phyloP scores from a whole-genome alignment of 2,797 vertebrate genomes.

The Cephalopachus bancanus region DNA sequence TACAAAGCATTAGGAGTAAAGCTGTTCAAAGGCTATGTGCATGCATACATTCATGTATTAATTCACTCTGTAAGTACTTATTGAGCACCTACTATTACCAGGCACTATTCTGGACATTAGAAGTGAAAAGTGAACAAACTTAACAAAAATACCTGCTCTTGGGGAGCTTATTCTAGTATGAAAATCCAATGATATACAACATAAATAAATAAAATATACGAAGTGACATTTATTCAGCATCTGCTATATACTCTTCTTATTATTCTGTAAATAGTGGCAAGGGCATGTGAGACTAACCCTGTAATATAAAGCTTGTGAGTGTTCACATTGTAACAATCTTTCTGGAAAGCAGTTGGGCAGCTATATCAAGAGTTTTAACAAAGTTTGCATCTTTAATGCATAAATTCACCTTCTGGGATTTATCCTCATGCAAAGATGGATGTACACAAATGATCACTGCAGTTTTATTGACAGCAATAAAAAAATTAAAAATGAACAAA shows the following conservation, averaged over 20 bases:
- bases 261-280: not conserved
- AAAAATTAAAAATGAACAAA: constrained; percentile 26
- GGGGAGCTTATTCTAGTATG: not conserved
- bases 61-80: not conserved
- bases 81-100: not conserved
- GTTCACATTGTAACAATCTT: not conserved
- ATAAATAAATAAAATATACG: not conserved
- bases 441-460: not conserved
- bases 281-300: not conserved
- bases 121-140: constrained; percentile 2
- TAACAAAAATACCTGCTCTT: not conserved
- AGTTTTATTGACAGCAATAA: not conserved
- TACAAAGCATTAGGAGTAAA: not conserved
- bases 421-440: not conserved
- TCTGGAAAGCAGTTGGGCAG: not conserved
- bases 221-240: not conserved
- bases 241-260: not conserved
- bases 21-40: not conserved
- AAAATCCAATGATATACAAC: not conserved
- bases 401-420: constrained; percentile 19
- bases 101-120: not conserved
- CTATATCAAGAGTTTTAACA: not conserved
- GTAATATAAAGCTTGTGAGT: not conserved
- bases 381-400: not conserved
- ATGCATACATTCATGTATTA: not conserved